Evolutionary conservation across 2,113 vertebrate genomes (phyloP), one percentile per base, ranked within the genome.

Genomic region (Mastomys coucha): DNA sequence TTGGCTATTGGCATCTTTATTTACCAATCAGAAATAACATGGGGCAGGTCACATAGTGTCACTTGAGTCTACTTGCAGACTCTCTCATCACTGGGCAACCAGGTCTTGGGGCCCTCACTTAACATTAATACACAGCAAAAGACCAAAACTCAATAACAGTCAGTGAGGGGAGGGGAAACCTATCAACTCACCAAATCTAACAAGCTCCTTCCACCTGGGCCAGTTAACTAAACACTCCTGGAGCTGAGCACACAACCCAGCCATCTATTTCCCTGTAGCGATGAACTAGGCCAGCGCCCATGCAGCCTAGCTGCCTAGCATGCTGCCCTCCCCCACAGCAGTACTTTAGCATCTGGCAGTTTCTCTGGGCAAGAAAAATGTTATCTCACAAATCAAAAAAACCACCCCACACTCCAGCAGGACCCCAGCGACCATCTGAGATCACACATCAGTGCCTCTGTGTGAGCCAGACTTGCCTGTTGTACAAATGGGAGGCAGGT

Each of bases 151-250:
- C 65, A 33, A 28, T 9, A 26, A 67, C 65, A 31, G 11, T 33
- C 63, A 80, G 17, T 69, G 11, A 76, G 24, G 69, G 72, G 91
- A 20, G 69, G 72, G 91, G 3, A 49, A 96, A 87, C 3, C 28
- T 94, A 39, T 75, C 89, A 70, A 26, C 49, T 89, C 82, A 9
- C n/a, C 53, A 53, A 58, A 76, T 84, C 75, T 88, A 80, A 93
- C 63, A 60, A 76, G 20, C 24, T 94, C 84, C 58, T 63, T 95
- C 90, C 56, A 58, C 78, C 14, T 65, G 22, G 17, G 13, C 63
- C 70, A 93, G 56, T 76, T 92, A 88, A 84, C 69, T 67, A 56
- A 93, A 95, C 93, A 77, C 69, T 78, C 36, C 84, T 77, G 56
- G n/a, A 96, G 72, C 82, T 81, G 75, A 84, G 58, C 60, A 88